Conservation (phyloP, 35 echinoderm and acorn worm genomes). For the Lytechinus variegatus region DNA sequence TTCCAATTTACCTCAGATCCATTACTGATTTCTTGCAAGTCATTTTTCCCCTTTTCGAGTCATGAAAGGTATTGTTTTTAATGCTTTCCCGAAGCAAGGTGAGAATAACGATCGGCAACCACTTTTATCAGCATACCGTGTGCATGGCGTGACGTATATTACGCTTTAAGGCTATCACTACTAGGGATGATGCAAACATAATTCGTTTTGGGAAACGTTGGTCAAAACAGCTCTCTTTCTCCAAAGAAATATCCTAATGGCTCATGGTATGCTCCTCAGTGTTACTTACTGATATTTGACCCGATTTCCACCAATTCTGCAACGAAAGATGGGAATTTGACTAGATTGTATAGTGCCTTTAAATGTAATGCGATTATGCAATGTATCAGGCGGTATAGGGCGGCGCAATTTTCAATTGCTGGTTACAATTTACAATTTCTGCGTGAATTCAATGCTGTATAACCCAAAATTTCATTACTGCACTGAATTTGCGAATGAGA, state of each 20-base stretch:
- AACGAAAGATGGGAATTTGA: background rate
- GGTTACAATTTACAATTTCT: background rate
- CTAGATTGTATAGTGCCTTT: background rate
- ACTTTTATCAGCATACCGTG: background rate
- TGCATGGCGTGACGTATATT: background rate
- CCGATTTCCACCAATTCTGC: background rate
- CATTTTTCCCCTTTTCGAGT: background rate
- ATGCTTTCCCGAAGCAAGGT: background rate
- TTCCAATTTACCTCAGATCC: background rate
- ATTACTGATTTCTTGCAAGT: background rate
- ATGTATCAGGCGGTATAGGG: background rate
- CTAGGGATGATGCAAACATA: background rate
- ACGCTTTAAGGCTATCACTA: background rate
- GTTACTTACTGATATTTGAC: background rate
- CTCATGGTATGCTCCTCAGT: background rate
- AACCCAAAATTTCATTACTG: too few species aligned
- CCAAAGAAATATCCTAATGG: background rate
- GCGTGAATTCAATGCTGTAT: background rate
- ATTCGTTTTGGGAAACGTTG: background rate
- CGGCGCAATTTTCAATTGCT: background rate
- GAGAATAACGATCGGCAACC: background rate
- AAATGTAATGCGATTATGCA: background rate
- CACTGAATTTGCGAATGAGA: too few species aligned
- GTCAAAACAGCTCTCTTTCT: too few species aligned
- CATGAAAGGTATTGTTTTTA: background rate